Evolutionary conservation across 2,888 invertebrate genomes (phyloP).

Genomic region (Spodoptera littoralis): DNA sequence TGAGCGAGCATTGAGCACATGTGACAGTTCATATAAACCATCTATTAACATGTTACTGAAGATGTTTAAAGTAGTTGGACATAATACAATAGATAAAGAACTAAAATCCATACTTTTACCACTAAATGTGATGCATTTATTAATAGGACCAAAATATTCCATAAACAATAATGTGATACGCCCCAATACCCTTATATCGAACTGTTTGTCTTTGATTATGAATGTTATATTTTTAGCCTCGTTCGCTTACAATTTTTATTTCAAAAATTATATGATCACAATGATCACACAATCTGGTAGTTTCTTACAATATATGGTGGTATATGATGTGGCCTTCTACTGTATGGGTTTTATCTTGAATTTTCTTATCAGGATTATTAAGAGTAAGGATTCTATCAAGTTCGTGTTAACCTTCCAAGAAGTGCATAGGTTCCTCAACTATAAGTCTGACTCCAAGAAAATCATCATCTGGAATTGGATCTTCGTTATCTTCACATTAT

Average conservation of each 20-base stretch:
- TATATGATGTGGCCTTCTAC: not conserved
- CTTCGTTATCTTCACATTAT: not conserved
- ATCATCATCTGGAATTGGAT: slow-evolving; percentile 25
- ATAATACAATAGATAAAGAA: not conserved
- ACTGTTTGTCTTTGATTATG: not conserved
- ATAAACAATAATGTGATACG: not conserved
- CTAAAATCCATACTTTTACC: not conserved
- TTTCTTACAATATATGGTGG: not conserved
- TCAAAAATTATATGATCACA: too few relatives aligned
- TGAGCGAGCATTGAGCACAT: too few relatives aligned
- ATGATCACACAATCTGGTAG: not conserved
- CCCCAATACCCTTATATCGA: not conserved
- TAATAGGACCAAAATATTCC: not conserved
- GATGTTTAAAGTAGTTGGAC: too few relatives aligned
- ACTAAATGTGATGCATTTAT: not conserved
- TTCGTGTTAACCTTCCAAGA: slow-evolving; percentile 29
- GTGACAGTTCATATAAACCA: too few relatives aligned
- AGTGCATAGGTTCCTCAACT: slow-evolving; percentile 22
- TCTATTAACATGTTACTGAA: too few relatives aligned
- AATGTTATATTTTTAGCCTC: not conserved
- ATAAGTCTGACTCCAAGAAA: not conserved
- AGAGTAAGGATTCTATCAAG: slow-evolving; percentile 3
- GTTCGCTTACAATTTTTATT: too few relatives aligned
- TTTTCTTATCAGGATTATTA: not conserved
- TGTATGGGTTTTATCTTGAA: slow-evolving; percentile 10